Conservation (phyloP, 2,797 vertebrate species). For the Anguilla megastoma region DNA sequence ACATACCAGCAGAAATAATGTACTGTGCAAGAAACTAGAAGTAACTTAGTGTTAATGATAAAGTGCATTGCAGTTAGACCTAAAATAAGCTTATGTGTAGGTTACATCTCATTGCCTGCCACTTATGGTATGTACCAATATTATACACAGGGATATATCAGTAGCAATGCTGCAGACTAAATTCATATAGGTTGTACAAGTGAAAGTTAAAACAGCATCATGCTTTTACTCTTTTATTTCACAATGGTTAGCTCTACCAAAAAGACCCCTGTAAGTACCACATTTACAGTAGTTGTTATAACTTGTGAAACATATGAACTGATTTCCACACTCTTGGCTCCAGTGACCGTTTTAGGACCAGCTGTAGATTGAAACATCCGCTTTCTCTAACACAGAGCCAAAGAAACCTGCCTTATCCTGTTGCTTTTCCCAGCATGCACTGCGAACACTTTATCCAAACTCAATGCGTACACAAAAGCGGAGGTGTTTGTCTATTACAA, state of each 20-base stretch:
- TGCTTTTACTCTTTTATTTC: background rate
- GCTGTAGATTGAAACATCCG: slow-evolving; percentile 51
- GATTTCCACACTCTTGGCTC: background rate
- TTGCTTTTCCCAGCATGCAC: slow-evolving; percentile 5
- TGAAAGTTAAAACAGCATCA: background rate
- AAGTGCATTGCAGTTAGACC: no score
- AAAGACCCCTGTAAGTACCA: background rate
- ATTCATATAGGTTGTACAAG: no score
- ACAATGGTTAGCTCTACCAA: background rate
- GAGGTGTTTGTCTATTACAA: background rate
- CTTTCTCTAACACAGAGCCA: slow-evolving; percentile 26
- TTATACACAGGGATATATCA: no score
- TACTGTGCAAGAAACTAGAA: no score
- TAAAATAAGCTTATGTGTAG: no score
- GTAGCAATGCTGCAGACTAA: no score
- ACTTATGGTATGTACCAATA: no score
- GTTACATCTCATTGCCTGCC: no score
- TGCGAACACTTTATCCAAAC: background rate
- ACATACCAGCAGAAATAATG: no score
- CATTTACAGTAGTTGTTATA: background rate
- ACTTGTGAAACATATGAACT: background rate
- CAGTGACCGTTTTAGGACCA: background rate
- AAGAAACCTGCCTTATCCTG: slow-evolving; percentile 64
- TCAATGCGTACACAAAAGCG: background rate
- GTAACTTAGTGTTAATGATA: no score